phyloP scores from a whole-genome alignment of 2,113 vertebrate genomes.

The Antechinus stuartii region DNA sequence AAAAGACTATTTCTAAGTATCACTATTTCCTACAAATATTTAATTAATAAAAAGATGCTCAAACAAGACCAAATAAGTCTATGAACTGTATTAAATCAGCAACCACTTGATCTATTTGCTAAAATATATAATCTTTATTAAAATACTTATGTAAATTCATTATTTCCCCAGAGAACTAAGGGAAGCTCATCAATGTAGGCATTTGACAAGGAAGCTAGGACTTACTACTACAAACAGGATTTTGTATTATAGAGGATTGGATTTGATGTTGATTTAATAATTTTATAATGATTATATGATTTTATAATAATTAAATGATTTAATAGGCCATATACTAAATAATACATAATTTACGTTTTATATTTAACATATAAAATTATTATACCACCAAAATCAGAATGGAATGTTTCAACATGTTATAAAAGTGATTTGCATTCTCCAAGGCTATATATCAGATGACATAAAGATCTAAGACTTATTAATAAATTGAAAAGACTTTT shows the following conservation, averaged over 20 bases:
- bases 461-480: not conserved
- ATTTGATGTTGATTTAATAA: not conserved
- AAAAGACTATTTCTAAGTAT: not conserved
- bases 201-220: conserved; percentile 16
- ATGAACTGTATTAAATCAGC: not conserved
- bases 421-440: not conserved
- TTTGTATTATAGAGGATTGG: not conserved
- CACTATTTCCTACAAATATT: not conserved
- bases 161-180: conserved; percentile 3
- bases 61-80: not conserved
- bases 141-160: conserved; percentile 39
- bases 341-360: not conserved
- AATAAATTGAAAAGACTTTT: not conserved
- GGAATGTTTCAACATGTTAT: not conserved
- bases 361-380: not conserved
- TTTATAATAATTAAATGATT: not conserved
- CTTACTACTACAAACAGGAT: not conserved
- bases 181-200: not conserved
- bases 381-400: not conserved
- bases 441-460: not conserved
- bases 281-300: too few species aligned
- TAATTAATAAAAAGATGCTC: not conserved
- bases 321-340: not conserved
- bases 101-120: not conserved
- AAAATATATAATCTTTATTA: conserved; percentile 6